phyloP scores from a whole-genome alignment of 2,888 invertebrate species.

The Cataglyphis rosenhaueri region DNA sequence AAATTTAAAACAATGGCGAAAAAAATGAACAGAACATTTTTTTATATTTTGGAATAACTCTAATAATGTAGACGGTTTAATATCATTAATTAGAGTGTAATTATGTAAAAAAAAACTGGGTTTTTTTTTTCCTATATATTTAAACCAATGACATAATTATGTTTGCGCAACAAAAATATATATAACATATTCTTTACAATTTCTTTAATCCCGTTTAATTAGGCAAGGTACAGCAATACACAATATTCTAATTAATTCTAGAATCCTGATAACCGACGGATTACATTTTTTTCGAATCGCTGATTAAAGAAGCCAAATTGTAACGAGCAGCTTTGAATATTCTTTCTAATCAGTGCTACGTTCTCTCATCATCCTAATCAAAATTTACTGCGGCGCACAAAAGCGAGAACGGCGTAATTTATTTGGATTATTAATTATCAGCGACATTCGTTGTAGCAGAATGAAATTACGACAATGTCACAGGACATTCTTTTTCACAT shows the following conservation, averaged over 20 bases:
- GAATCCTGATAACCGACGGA: neutral
- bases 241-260: slow-evolving; percentile 24
- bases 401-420: neutral
- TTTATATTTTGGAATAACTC: slow-evolving; percentile 22
- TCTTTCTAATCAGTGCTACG: slow-evolving; percentile 20
- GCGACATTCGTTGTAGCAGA: neutral
- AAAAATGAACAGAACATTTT: slow-evolving; percentile 19
- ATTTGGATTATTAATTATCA: slow-evolving; percentile 49
- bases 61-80: slow-evolving; percentile 23
- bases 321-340: neutral
- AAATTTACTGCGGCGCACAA: neutral
- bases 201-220: slow-evolving; percentile 33
- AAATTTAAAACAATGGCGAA: neutral
- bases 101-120: neutral
- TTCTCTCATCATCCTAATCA: neutral
- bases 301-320: slow-evolving; percentile 14
- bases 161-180: slow-evolving; percentile 19
- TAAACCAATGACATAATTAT: slow-evolving; percentile 9
- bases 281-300: neutral
- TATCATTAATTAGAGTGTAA: slow-evolving; percentile 29
- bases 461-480: slow-evolving; percentile 28
- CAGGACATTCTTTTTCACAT: slow-evolving; percentile 35
- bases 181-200: slow-evolving; percentile 13
- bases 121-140: slow-evolving; percentile 21
- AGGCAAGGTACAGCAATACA: neutral